Evolutionary conservation across 2,888 invertebrate species (phyloP).

Genomic region (Netelia fuscicornis): DNA sequence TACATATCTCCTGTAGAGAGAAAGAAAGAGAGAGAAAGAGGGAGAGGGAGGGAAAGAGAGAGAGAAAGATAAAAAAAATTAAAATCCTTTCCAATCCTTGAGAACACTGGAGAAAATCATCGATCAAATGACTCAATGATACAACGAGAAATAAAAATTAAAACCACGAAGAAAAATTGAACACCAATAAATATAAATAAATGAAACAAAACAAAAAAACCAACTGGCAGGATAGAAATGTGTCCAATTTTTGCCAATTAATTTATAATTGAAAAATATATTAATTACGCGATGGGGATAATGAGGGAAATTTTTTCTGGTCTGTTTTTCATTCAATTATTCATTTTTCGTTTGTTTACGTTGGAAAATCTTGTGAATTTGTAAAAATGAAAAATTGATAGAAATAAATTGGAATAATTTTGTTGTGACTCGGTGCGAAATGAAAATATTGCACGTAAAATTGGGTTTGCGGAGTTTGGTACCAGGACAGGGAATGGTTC

Average conservation of each 20-base stretch:
- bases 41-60: constrained; percentile 12
- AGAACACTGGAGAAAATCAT: constrained; percentile 2
- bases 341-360: neutral
- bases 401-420: neutral
- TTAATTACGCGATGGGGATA: no score
- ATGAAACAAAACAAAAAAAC: neutral
- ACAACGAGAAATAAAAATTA: neutral
- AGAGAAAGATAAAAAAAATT: neutral
- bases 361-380: neutral
- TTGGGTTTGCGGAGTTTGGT: neutral
- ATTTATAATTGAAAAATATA: no score
- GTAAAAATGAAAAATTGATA: neutral
- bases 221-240: no score
- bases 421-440: neutral
- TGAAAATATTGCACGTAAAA: neutral
- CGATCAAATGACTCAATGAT: neutral
- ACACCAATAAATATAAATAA: neutral
- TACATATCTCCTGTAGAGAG: constrained; percentile 26
- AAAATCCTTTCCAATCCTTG: constrained; percentile 10
- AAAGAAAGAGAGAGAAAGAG: neutral
- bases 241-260: no score
- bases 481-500: neutral
- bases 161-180: neutral
- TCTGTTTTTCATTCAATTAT: neutral
- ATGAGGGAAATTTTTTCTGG: neutral